Evolutionary conservation across 2,113 vertebrate species (phyloP), one percentile per base, ranked within the genome.

Genomic region (Cochlearius cochlearius): DNA sequence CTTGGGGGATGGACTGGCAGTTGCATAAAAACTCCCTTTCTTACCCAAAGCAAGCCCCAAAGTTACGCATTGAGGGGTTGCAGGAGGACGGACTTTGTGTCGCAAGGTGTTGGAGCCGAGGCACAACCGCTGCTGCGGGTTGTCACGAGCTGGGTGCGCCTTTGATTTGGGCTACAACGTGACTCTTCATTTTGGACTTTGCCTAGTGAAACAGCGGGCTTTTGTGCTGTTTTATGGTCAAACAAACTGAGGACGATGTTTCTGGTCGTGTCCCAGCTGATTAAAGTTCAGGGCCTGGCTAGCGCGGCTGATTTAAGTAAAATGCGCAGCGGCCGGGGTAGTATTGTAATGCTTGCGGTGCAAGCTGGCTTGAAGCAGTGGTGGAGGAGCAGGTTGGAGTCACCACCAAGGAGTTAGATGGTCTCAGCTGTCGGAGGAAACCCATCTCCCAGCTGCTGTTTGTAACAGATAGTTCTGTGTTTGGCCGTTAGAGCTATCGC

Each of bases 51-150:
- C 22, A 56, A 62, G 11, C 27, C 12, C 14, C 30, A 19, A 21
- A 71, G 29, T 56, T 80, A 34, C 13, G 0, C 5, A 0, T 5
- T 64, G 81, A 47, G 43, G 15, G 15, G 2, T 60, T 5, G 2
- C 12, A 11, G 22, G 41, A 58, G 38, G 53, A 89, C 74, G 22
- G 23, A 12, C 27, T 82, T 67, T 0, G 0, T 45, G 43, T 67
- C 1, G 1, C 43, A 23, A 63, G 20, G 41, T 2, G 1, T 17
- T 17, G 8, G 50, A 76, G 59, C 67, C 1, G 9, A 52, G 60
- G 56, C 29, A 41, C 0, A 0, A 6, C 15, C 2, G 2, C 53
- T 66, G 34, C 52, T 67, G 32, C 2, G 2, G 15, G n/a, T 34
- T 88, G 2, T 7, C 5, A 0, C 0, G 18, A 75, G 12, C 56